Conservation (phyloP, 2,797 vertebrate genomes). For the Margarornis squamiger region DNA sequence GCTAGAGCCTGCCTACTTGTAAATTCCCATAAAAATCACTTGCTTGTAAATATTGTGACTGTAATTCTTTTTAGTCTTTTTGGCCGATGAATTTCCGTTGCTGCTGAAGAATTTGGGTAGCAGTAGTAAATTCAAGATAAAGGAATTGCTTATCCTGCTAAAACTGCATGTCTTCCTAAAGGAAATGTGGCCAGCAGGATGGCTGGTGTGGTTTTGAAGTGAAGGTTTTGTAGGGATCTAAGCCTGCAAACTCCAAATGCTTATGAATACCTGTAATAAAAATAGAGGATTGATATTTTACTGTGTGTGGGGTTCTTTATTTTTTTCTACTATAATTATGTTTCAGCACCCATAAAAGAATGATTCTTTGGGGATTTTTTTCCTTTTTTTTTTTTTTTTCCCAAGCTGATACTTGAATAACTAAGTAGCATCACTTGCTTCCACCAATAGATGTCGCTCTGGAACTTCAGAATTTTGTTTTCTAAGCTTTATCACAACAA, state of each 20-base stretch:
- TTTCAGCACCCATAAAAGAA: neutral
- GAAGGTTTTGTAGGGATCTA: neutral
- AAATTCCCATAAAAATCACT: neutral
- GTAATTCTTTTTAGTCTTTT: neutral
- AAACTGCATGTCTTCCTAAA: neutral
- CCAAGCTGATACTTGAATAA: neutral
- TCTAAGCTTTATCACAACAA: neutral
- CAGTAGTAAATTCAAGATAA: neutral
- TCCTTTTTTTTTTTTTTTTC: neutral
- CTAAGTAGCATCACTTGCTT: neutral
- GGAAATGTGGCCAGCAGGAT: neutral
- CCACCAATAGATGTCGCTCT: conserved; percentile 60
- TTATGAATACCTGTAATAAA: neutral
- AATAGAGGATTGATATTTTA: neutral
- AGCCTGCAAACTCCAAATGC: neutral
- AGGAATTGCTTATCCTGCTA: neutral
- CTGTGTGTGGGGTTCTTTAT: neutral
- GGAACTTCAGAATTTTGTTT: neutral
- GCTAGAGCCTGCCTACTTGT: neutral
- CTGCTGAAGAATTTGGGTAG: neutral
- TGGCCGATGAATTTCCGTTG: neutral
- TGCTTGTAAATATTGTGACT: neutral
- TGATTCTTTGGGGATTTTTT: neutral
- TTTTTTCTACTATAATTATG: neutral
- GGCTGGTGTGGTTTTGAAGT: neutral